Evolutionary conservation across 2,797 vertebrate genomes (phyloP).

Genomic region (Epinephelus coioides): DNA sequence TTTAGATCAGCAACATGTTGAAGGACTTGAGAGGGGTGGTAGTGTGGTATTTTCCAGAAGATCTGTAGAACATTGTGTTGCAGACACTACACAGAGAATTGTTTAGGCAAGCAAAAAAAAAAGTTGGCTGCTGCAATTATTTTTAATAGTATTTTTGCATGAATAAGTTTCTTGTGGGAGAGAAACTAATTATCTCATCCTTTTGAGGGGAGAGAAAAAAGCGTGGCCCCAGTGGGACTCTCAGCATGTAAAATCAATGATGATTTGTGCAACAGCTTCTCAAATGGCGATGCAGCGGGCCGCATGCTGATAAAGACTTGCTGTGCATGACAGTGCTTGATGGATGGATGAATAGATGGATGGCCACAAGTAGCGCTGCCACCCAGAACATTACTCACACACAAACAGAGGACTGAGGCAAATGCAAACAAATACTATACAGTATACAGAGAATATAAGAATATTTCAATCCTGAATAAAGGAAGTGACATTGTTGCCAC

Average conservation of each 20-base stretch:
- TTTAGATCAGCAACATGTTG: background rate
- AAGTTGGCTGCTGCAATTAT: slow-evolving; percentile 15
- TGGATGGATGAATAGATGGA: slow-evolving; percentile 49
- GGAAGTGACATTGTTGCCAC: background rate
- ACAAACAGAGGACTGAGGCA: slow-evolving; percentile 4
- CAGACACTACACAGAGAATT: background rate
- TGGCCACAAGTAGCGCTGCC: slow-evolving; percentile 19
- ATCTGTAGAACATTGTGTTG: slow-evolving; percentile 9
- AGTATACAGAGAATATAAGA: background rate
- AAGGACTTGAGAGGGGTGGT: background rate
- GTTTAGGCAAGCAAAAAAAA: slow-evolving; percentile 21
- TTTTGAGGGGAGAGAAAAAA: slow-evolving; percentile 32
- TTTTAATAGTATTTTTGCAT: slow-evolving; percentile 37
- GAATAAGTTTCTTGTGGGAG: slow-evolving; percentile 41
- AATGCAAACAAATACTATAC: background rate
- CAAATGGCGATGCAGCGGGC: slow-evolving; percentile 34
- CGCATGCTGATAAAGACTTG: slow-evolving; percentile 55
- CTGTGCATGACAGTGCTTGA: slow-evolving; percentile 29
- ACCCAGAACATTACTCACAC: background rate
- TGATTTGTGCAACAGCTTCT: slow-evolving; percentile 63
- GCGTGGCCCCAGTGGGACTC: slow-evolving; percentile 26
- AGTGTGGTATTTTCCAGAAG: background rate
- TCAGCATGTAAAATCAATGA: slow-evolving; percentile 65
- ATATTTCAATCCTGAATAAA: slow-evolving; percentile 13
- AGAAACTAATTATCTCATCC: slow-evolving; percentile 52